A percentile compares a stretch with the other conserved stretches of the same genome.
Conservation (phyloP, 2,888 invertebrate genomes). For the Agonopterix alstromeriana region DNA sequence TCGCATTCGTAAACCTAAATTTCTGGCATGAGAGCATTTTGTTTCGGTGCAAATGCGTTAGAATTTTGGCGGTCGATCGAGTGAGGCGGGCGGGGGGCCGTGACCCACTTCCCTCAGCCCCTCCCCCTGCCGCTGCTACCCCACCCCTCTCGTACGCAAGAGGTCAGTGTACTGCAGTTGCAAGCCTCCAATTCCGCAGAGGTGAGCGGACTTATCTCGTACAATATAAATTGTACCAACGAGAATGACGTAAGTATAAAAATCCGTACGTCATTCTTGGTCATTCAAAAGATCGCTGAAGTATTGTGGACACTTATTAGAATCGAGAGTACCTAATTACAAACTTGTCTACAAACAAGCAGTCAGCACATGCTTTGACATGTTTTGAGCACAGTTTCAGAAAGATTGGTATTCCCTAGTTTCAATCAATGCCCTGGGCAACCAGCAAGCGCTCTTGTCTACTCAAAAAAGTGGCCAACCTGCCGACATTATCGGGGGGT, state of each 20-base stretch:
- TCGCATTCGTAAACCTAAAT: constrained; percentile 7
- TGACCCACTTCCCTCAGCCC: constrained; percentile 44
- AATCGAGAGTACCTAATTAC: too few relatives aligned
- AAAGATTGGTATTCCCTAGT: too few relatives aligned
- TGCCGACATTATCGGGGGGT: too few relatives aligned
- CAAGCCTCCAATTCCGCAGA: constrained; percentile 63
- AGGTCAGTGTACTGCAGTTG: constrained; percentile 76
- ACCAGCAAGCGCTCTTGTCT: too few relatives aligned
- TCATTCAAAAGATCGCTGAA: too few relatives aligned
- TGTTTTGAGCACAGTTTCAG: too few relatives aligned
- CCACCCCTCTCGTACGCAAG: constrained; percentile 62
- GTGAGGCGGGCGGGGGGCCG: constrained; percentile 44
- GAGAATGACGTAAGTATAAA: constrained; percentile 1
- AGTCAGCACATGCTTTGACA: too few relatives aligned
- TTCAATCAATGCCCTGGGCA: too few relatives aligned
- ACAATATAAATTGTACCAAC: constrained; percentile 11
- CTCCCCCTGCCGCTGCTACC: constrained; percentile 11
- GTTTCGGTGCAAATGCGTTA: constrained; percentile 46
- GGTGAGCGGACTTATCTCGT: constrained; percentile 46
- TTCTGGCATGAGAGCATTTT: constrained; percentile 26
- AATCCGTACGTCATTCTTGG: too few relatives aligned
- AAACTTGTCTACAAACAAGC: too few relatives aligned
- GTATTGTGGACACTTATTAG: too few relatives aligned
- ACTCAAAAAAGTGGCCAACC: too few relatives aligned
- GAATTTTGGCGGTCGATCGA: constrained; percentile 71